Base-by-base conservation (phyloP, 1,140 invertebrate genomes). In the Conus betulinus region DNA sequence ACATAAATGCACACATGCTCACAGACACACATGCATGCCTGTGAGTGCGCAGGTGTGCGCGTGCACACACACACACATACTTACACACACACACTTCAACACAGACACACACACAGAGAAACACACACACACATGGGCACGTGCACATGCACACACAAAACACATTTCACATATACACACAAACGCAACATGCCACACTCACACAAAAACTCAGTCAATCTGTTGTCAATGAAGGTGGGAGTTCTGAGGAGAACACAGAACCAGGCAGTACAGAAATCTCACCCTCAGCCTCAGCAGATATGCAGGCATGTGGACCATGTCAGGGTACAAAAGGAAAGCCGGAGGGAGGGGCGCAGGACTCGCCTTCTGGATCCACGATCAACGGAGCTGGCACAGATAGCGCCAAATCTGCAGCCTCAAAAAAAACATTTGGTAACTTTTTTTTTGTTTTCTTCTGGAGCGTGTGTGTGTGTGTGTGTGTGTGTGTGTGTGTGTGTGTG, bases 401-500 rank as follows among this genome's bases (percentile, higher is more conserved):
- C 76, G 17, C 25, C 76, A 78, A 51, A 39, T 51, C 76, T 39
- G n/a, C 76, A 15, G 76, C 76, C 11, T 78, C 76, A 27, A 78
- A 78, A 25, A 78, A 78, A 39, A 7, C 76, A 78, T 39, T 78
- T 78, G 76, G 76, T 78, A 17, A 78, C 11, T 78, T 78, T 78
- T 7, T 51, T 39, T 78, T 78, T 39, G 27, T 5, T 5, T 39
- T 27, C 27, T 39, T 27, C 39, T 17, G 39, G 15, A 15, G 57
- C 4, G 8, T 60, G 8, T 60, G 55, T 57, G 6, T 57, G 6
- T n/a, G n/a, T n/a, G n/a, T n/a, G n/a, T n/a, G n/a, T n/a, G n/a
- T n/a, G n/a, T n/a, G n/a, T n/a, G 39, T 39, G 39, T 39, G 39
- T 39, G 39, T 39, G 39, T 3, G 39, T 39, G 39, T 39, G 39